Evolutionary conservation across 2,113 vertebrate species (phyloP), one percentile per base, ranked within the genome.

Genomic region (Cryptoleucopteryx plumbea): DNA sequence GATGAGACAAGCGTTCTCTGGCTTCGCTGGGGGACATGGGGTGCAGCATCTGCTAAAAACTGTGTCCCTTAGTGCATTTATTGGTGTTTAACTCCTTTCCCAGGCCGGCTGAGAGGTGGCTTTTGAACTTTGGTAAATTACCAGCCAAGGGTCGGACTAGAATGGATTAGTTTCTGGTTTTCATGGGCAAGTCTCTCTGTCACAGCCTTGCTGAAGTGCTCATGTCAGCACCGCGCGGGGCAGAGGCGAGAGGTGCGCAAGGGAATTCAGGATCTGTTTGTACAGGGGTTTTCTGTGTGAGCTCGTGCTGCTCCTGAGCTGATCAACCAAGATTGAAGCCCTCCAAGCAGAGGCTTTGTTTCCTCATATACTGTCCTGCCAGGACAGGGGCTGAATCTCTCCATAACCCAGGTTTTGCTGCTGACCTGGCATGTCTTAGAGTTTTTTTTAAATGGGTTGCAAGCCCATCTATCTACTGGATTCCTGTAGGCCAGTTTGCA

Each of bases 171-270:
- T 31, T 61, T 45, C 70, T 66, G 65, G 4, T 78, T 40, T 13
- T 45, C 10, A 3, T 6, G 15, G 63, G 50, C 48, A 17, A 10
- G 23, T 56, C 38, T 53, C 40, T 67, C 1, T 0, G 17, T 38
- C 34, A 16, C 42, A 50, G 74, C 68, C 47, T 50, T 34, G 45
- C 26, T 42, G 47, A 40, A 11, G 62, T 31, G 74, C 86, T 36
- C 0, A 2, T 50, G 72, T 40, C 0, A 4, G 50, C 19, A 7
- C 23, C 5, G 11, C 0, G 2, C 0, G 1, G 40, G 40, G 20
- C 0, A 1, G 59, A 61, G 73, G 36, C 0, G 55, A n/a, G 48
- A 43, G 55, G 27, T 6, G 19, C 2, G 2, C 16, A 3, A 26
- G 17, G 21, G 6, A n/a, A 19, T 16, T 42, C 4, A 1, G 40